Evolutionary conservation across 2,888 invertebrate genomes (phyloP), one percentile per base, ranked within the genome.

Genomic region (Melanotus villosus): DNA sequence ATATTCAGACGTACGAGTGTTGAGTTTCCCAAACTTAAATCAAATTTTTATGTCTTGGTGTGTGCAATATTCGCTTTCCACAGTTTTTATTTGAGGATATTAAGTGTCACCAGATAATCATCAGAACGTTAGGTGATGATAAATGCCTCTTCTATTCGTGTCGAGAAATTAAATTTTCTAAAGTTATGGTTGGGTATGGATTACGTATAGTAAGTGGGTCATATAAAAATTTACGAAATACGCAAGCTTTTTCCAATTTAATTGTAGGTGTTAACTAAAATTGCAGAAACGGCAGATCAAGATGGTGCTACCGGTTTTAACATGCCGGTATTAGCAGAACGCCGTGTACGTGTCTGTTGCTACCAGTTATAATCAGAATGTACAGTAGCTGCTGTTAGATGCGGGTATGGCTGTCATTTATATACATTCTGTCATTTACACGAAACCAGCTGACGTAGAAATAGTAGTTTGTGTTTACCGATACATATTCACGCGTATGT

Each of bases 301-400:
- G 23, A 47, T 10, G 23, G 47, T 23, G 19, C 47, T 47, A 47
- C 47, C 47, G 47, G 47, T 47, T 47, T 47, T 47, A 47, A 47
- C 47, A 23, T 7, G 4, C 5, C 47, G 16, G 41, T 16, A 23
- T 47, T 19, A 47, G 47, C 47, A 5, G 21, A 47, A 47, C 23
- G 47, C 47, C 23, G 6, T 47, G 47, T 47, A 47, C 47, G 18
- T 23, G 23, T 47, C 23, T 47, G 47, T 47, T 5, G 23, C 47
- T n/a, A 47, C 47, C 23, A 47, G 47, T 47, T 23, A 19, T 47
- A 47, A 47, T 47, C 47, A 10, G 45, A n/a, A 41, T 26, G 10
- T 47, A 1, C 41, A 41, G 41, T 41, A 41, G 41, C 41, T 41
- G 41, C 9, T 23, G 23, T 26, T 43, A 43, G 19, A 43, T 26